phyloP scores from a whole-genome alignment of 2,797 vertebrate species.

The Amblyraja radiata region DNA sequence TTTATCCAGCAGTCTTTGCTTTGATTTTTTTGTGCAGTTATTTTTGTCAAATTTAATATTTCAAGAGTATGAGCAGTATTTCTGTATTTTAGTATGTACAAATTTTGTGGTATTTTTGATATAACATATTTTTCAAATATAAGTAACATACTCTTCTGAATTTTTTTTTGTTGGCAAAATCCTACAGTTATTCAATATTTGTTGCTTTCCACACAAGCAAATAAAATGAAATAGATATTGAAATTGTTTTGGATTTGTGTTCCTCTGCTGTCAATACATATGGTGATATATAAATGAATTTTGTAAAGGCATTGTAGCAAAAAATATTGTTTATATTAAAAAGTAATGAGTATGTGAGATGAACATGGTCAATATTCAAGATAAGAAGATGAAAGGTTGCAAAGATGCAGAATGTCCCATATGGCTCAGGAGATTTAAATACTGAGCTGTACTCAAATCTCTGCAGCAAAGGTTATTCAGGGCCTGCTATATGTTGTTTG shows the following conservation, averaged over 20 bases:
- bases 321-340: background rate
- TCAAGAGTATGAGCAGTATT: background rate
- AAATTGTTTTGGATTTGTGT: background rate
- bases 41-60: background rate
- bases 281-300: background rate
- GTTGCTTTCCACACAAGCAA: background rate
- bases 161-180: background rate
- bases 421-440: background rate
- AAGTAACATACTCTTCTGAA: too few species aligned
- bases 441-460: background rate
- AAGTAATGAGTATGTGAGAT: background rate
- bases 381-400: background rate
- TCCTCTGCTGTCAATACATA: background rate
- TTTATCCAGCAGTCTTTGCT: background rate
- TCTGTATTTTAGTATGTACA: background rate
- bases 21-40: background rate
- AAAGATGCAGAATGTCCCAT: too few species aligned
- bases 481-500: background rate
- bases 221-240: background rate
- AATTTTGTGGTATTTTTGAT: background rate
- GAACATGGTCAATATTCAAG: background rate
- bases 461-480: background rate
- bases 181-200: background rate
- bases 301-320: background rate
- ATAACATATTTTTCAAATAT: background rate